Base-by-base conservation (phyloP, 2,113 vertebrate species). In the Euleptes europaea region DNA sequence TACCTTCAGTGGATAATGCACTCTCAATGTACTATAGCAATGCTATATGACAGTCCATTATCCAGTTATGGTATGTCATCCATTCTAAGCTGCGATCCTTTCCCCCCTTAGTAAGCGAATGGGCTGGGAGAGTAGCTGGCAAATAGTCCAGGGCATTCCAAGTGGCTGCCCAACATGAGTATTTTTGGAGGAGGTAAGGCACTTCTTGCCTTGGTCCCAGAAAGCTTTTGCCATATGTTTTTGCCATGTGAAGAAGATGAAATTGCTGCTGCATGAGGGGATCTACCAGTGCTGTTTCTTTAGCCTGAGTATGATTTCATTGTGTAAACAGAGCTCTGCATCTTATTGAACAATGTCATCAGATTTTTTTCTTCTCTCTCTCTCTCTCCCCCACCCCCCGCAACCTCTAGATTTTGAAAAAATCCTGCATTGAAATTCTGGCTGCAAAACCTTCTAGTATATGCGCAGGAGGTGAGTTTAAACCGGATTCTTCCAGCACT, bases 371-470 rank as follows among this genome's bases (percentile, higher is more conserved):
- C 35, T 69, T 44, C 23, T 42, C 38, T n/a, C n/a, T n/a, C n/a
- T n/a, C n/a, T n/a, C n/a, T 77, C 23, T 47, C 85, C 57, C 80
- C 72, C 3, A 19, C 33, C 67, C 51, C 69, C 49, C 57, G 11
- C 92, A 86, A 81, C 87, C 89, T 85, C 77, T 86, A 99, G 99
- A 99, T 99, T 90, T 90, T 99, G 84, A 99, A 98, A 95, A 99
- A 97, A 86, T 99, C 99, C 38, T 99, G 99, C 42, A 99, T 99
- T 8, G 99, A 99, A 95, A 99, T 99, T 90, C 95, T 99, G 90
- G 98, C 98, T 2, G 99, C 98, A 12, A 98, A 99, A 66, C 99
- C 99, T 14, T 99, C 99, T 70, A 99, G 97, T 69, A 99, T 99
- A 92, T 99, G 99, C 93, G 99, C 99, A 90, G 99, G 99, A 95